These are phyloP conservation scores for Lordiphosa collinella DNA, from an alignment of 1,140 invertebrate genomes.

Conservation along the genomic window DNA sequence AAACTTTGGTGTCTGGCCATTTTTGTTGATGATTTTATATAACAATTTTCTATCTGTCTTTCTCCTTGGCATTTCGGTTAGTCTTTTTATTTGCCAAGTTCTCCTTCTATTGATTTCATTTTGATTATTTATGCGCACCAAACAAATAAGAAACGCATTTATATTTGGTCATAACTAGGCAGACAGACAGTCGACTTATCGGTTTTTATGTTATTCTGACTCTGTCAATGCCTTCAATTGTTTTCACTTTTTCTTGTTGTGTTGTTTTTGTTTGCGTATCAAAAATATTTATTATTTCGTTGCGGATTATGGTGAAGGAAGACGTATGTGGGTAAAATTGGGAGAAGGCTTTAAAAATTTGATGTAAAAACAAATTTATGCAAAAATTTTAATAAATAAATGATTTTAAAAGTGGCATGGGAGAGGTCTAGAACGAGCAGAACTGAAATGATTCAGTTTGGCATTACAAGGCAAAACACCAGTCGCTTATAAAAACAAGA, in stretches of 20 bases:
- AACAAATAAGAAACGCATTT: constrained; percentile 45
- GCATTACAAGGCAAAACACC: too few relatives aligned
- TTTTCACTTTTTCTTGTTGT: constrained; percentile 35
- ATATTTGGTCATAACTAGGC: constrained; percentile 29
- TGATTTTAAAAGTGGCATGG: too few relatives aligned
- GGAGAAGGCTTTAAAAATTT: neutral
- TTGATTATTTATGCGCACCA: constrained; percentile 64
- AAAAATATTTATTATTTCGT: constrained; percentile 15
- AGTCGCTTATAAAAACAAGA: too few relatives aligned
- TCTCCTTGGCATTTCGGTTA: constrained; percentile 32
- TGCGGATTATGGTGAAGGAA: constrained; percentile 5
- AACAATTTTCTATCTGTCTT: constrained; percentile 54
- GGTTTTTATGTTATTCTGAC: constrained; percentile 13
- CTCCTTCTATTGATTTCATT: constrained; percentile 8
- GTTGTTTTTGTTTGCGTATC: constrained; percentile 3
- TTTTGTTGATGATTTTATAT: constrained; percentile 46
- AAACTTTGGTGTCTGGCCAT: constrained; percentile 53
- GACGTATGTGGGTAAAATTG: neutral
- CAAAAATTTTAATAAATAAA: too few relatives aligned
- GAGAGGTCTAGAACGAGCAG: too few relatives aligned
- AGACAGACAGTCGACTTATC: constrained; percentile 14
- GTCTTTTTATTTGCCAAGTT: constrained; percentile 59
- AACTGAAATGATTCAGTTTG: too few relatives aligned
- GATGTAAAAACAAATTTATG: too few relatives aligned
- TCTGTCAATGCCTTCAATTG: constrained; percentile 34